These are phyloP conservation scores for Mus pahari DNA, from an alignment of 2,113 vertebrate species.

Conservation along the genomic window DNA sequence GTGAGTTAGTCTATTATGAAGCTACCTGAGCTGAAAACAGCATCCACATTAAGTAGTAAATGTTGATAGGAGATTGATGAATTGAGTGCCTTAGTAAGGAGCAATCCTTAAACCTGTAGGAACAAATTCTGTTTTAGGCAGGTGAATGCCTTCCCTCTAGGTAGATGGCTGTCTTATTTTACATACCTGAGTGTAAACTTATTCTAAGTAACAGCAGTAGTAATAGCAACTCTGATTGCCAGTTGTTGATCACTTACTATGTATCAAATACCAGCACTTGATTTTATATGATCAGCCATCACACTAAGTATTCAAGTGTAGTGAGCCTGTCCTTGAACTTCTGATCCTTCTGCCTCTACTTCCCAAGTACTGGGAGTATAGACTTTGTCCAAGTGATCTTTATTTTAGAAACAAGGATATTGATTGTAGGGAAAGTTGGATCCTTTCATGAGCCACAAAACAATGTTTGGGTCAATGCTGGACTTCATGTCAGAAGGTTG, in stretches of 20 bases:
- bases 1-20: not conserved
- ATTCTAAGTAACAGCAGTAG: slow-evolving; percentile 25
- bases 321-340: not conserved
- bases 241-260: not conserved
- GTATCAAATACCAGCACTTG: not conserved
- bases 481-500: not conserved
- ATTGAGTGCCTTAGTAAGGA: slow-evolving; percentile 12
- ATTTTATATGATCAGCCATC: slow-evolving; percentile 17
- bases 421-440: slow-evolving; percentile 7
- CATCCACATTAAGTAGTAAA: slow-evolving; percentile 27
- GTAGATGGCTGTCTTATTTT: not conserved
- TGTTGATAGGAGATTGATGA: not conserved
- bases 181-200: not conserved
- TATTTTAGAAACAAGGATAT: not conserved
- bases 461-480: not conserved
- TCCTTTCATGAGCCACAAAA: not conserved
- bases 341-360: not conserved
- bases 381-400: not conserved
- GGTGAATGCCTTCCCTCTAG: not conserved
- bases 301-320: slow-evolving; percentile 20
- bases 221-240: not conserved
- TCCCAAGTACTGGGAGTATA: not conserved
- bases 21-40: slow-evolving; percentile 23
- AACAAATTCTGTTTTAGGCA: slow-evolving; percentile 8
- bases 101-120: not conserved